Evolutionary conservation across 2,797 vertebrate species (phyloP), one percentile per base, ranked within the genome.

Genomic region (Botia almorhae): DNA sequence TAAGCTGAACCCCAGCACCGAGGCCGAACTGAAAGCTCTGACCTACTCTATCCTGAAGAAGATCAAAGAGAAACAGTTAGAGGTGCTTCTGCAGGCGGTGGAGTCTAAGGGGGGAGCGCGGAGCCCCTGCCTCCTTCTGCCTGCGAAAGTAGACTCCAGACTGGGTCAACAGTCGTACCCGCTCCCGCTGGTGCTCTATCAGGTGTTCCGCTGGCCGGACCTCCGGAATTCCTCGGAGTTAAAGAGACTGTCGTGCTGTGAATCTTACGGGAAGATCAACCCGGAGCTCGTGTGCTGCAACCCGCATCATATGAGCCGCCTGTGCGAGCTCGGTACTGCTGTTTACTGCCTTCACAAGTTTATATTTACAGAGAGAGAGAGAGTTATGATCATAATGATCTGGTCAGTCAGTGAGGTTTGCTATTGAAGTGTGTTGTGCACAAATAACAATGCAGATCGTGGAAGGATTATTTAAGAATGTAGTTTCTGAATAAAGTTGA

Each of bases 181-280:
- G 82, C 93, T 98, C 83, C 96, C 97, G 43, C 88, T 97, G 93
- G 94, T 99, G 92, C 95, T 98, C 88, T 96, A 95, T 91, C 97
- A 96, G 92, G 95, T 99, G 93, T 99, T 98, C 95, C 93, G 97
- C 91, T 99, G 97, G 97, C 97, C 97, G 89, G 97, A 99, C 91
- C 96, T 99, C 91, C 93, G 95, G 90, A 96, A 96, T 92, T 95
- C 94, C 91, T 95, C 97, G 88, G 95, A 98, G 92, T 91, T 98
- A 83, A 99, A 98, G 94, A 93, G 97, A 92, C 92, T 98, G 83
- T 95, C 94, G 87, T 95, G 95, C 96, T 98, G 97, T 94, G 96
- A 98, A 93, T 97, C 96, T 82, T 97, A 97, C 90, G 93, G 96
- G 90, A 96, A 96, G 90, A 92, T 91, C 86, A 96, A 96, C 93